Evolutionary conservation across 2,888 invertebrate genomes (phyloP), one percentile per base, ranked within the genome.

Genomic region (Dicyrtomina minuta): DNA sequence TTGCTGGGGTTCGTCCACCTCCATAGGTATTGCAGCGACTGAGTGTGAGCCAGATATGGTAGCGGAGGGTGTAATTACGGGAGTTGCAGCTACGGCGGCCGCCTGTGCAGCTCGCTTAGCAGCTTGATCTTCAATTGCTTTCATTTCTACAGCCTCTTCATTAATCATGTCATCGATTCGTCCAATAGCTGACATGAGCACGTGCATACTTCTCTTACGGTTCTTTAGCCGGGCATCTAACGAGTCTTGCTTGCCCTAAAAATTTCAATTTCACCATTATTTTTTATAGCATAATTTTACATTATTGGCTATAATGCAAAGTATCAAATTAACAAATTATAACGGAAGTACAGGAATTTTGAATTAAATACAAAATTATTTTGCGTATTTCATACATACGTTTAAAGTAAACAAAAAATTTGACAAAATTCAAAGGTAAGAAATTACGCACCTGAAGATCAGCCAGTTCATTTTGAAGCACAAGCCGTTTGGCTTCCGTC

Each of bases 141-240:
- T n/a, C 33, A 49, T 66, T 39, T 72, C 73, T 15, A 76, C 69
- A 2, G 73, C 75, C 1, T 86, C 85, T 79, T 91, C 90, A 75
- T 92, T 91, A 41, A 94, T 81, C 80, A 92, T 87, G 24, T 87
- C 87, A 81, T 92, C 90, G 62, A 96, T 82, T 79, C 93, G 91
- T 81, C 92, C 91, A 76, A 94, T 91, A 17, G 93, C 90, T 44
- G 91, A 89, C 76, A 94, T 89, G 43, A 96, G 82, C 10, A 96
- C 91, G 81, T 92, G 89, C 79, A 96, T 94, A 80, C 95, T 93
- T 82, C 95, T 95, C 77, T 91, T 88, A 66, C 96, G 84, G 80
- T 90, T 85, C 73, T 92, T 89, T 73, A 96, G 84, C 81, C 92
- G 89, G 55, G 88, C 86, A 78, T 92, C 90, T 70, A 93, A 82